Conservation (phyloP, 2,797 vertebrate species). For the Threskiornis aethiopicus region DNA sequence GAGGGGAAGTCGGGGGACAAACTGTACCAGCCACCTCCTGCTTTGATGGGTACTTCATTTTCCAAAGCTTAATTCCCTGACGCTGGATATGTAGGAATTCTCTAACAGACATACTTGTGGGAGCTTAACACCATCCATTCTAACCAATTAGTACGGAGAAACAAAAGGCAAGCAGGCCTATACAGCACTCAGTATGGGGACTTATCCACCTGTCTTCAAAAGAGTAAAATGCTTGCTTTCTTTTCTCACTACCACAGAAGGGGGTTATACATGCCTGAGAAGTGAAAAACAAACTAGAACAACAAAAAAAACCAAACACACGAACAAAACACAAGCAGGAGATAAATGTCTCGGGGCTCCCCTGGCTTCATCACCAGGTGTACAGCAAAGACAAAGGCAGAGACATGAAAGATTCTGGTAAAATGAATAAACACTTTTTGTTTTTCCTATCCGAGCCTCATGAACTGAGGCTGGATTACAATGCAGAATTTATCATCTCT, state of each 20-base stretch:
- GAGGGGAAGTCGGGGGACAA: background rate
- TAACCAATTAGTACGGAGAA: slow-evolving; percentile 18
- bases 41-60: slow-evolving; percentile 55
- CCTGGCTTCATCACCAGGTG: slow-evolving; percentile 30
- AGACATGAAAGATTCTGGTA: background rate
- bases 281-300: slow-evolving; percentile 38
- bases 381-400: slow-evolving; percentile 33
- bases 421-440: background rate
- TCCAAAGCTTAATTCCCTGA: slow-evolving; percentile 41
- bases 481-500: background rate
- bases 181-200: background rate
- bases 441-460: background rate
- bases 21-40: slow-evolving; percentile 51
- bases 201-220: slow-evolving; percentile 3
- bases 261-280: background rate
- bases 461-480: slow-evolving; percentile 8
- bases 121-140: slow-evolving; percentile 35
- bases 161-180: slow-evolving; percentile 10
- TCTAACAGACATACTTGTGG: slow-evolving; percentile 13
- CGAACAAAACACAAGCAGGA: background rate
- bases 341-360: background rate
- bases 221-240: background rate
- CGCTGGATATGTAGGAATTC: slow-evolving; percentile 40
- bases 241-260: background rate
- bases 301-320: background rate